Evolutionary conservation across 2,888 invertebrate genomes (phyloP), one percentile per base, ranked within the genome.

Genomic region (Azorinus chamasolen): DNA sequence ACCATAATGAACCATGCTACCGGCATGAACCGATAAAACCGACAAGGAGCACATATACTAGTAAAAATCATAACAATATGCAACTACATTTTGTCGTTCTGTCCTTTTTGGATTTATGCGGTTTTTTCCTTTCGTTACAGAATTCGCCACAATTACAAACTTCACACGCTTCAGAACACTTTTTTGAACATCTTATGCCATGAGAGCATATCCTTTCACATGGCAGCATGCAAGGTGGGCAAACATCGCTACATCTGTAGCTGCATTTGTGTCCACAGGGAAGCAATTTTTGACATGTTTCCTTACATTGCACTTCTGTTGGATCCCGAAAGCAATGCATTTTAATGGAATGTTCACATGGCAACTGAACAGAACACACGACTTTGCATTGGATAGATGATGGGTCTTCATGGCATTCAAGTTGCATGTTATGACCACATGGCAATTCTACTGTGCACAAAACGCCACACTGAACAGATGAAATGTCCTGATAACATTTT

Each of bases 121-220:
- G 32, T 12, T 66, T 55, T 6, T 71, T 83, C 0, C 90, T 87
- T 43, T 86, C 62, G 62, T 94, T 86, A 92, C 96, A 96, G 14
- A 90, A 54, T 39, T 94, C 92, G 92, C 96, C 96, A 59, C 95
- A 86, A 43, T 95, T 95, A 91, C 96, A 96, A 14, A 94, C 95
- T 91, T 96, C 96, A n/a, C 92, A 93, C 0, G 79, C 77, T 16
- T 86, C 83, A 24, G 91, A 89, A 84, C 93, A 93, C 14, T 14
- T 45, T 16, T 83, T 79, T 1, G 62, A 68, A 62, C 93, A 93
- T 45, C 51, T 4, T 6, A 32, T 71, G 59, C 88, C 90, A 76
- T 93, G 93, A 1, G 68, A 22, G 66, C 93, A 93, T 24, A 84
- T 62, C 65, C 89, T 92, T 68, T 89, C 79, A 93, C 94, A 94